Evolutionary conservation across 2,797 vertebrate genomes (phyloP).

Genomic region (Manis javanica): DNA sequence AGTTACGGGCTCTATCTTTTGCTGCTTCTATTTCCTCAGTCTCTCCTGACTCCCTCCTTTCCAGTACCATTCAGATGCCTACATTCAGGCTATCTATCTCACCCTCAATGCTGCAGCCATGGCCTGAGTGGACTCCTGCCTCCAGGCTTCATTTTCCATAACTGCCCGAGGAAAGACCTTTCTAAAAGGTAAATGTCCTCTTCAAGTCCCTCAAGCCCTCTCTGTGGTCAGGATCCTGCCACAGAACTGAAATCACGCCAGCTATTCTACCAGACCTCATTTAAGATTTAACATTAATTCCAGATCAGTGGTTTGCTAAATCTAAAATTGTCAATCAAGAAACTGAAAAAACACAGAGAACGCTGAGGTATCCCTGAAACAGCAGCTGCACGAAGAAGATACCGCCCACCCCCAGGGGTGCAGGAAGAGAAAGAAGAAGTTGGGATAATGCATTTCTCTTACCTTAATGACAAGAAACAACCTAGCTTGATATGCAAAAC

Average conservation of each 20-base stretch:
- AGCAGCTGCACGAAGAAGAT: background rate
- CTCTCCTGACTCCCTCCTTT: background rate
- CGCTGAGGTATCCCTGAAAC: background rate
- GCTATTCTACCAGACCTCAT: background rate
- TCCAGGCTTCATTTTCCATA: background rate
- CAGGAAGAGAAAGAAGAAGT: background rate
- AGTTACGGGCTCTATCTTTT: background rate
- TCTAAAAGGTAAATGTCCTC: background rate
- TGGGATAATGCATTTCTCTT: background rate
- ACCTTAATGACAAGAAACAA: background rate
- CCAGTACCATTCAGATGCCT: rapidly evolving
- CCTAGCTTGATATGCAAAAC: background rate
- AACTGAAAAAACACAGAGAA: background rate
- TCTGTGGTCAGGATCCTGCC: background rate
- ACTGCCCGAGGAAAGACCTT: background rate
- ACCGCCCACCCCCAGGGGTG: rapidly evolving
- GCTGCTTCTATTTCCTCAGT: background rate
- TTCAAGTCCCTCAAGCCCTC: background rate
- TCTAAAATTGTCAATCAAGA: background rate
- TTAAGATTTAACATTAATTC: background rate
- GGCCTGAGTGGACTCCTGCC: background rate
- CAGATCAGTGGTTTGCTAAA: background rate
- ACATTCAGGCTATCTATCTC: background rate
- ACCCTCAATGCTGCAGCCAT: background rate
- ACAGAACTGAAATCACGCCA: background rate